Percentiles rank a stretch among this genome's conserved stretches.
These are phyloP conservation scores for Sylvilagus bachmani DNA, from an alignment of 2,113 vertebrate genomes.

Conservation along the genomic window DNA sequence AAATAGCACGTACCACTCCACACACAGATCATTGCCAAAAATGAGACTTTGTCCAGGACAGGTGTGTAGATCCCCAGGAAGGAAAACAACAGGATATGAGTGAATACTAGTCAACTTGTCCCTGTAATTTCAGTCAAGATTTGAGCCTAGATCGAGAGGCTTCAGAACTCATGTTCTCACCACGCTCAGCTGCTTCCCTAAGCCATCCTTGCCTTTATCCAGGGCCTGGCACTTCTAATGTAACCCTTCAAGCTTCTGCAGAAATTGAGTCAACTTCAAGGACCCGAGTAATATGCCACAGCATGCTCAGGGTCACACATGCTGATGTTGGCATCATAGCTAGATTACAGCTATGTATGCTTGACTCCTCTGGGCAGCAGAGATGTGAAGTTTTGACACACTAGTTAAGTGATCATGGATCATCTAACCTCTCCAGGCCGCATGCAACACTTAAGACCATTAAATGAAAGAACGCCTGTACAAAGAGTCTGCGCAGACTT, in stretches of 20 bases:
- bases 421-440: not conserved
- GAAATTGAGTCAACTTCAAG: not conserved
- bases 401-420: not conserved
- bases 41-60: not conserved
- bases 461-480: not conserved
- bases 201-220: not conserved
- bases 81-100: too few relatives aligned
- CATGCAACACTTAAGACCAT: not conserved
- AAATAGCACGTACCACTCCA: not conserved
- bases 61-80: not conserved
- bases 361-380: not conserved
- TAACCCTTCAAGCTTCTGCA: not conserved
- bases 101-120: not conserved
- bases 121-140: not conserved
- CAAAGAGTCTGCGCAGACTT: not conserved
- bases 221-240: not conserved
- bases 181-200: not conserved
- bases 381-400: not conserved
- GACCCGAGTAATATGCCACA: not conserved
- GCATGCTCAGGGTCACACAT: not conserved
- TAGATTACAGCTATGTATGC: not conserved
- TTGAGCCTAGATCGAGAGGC: not conserved
- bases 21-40: not conserved
- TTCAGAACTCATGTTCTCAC: not conserved
- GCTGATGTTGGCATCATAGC: not conserved